Evolutionary conservation across 2,797 vertebrate species (phyloP).

Genomic region (Enteromius viviparus): DNA sequence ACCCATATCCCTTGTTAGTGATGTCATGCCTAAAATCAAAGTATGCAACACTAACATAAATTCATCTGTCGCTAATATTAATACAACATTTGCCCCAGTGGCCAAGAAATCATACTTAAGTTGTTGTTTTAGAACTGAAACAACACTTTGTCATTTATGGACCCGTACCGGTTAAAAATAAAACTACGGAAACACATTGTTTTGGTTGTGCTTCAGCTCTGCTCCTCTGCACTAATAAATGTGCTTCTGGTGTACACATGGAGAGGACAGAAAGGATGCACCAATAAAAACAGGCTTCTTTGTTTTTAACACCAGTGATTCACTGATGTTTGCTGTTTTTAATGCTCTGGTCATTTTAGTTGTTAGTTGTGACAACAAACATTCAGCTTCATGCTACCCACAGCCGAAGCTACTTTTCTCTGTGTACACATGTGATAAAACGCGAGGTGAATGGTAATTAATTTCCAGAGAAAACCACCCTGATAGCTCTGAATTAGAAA

Average conservation of each 20-base stretch:
- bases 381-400: not conserved
- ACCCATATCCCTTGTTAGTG: not conserved
- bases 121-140: not conserved
- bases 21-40: not conserved
- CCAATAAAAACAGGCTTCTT: not conserved
- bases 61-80: not conserved
- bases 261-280: not conserved
- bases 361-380: not conserved
- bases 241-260: not conserved
- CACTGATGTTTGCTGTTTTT: not conserved
- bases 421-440: not conserved
- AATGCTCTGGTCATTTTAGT: not conserved
- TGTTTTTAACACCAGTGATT: not conserved
- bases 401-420: not conserved
- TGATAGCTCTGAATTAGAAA: not conserved
- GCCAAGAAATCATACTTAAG: not conserved
- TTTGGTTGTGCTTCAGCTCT: not conserved
- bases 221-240: too few relatives aligned
- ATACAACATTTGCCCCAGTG: not conserved
- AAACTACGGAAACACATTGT: not conserved
- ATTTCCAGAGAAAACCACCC: not conserved
- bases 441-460: not conserved
- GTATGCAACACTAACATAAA: not conserved
- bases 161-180: not conserved
- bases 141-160: not conserved